Conservation (phyloP, 2,113 vertebrate genomes). For the Hyla sarda region DNA sequence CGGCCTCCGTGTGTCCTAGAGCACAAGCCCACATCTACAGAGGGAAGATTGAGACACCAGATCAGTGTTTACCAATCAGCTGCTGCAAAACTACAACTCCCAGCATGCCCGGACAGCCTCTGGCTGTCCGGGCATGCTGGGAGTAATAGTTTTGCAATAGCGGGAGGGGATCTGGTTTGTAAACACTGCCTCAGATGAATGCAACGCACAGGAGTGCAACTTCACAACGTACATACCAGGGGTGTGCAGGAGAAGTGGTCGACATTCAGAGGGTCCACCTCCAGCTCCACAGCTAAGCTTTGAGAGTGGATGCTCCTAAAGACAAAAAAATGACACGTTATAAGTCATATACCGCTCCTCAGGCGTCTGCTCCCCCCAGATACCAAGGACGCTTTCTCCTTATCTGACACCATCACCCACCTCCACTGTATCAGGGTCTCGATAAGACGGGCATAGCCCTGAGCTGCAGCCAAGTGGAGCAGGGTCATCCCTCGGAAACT, state of each 20-base stretch:
- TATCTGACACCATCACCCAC: neutral
- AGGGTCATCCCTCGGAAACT: conserved; percentile 90
- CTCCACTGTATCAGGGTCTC: conserved; percentile 82
- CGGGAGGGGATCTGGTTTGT: no score
- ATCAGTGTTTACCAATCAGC: no score
- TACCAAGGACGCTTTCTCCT: no score
- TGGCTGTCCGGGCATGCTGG: no score
- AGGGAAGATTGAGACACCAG: neutral
- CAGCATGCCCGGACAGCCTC: no score
- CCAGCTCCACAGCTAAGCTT: conserved; percentile 88
- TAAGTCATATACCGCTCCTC: no score
- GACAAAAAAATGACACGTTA: neutral
- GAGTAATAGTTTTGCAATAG: no score
- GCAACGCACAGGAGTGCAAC: no score
- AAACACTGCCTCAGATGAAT: no score
- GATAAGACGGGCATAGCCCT: conserved; percentile 87
- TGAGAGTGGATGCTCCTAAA: conserved; percentile 76
- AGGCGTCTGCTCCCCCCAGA: no score
- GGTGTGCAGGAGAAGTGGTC: conserved; percentile 96
- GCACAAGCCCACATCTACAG: conserved; percentile 90
- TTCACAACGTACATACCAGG: conserved; percentile 22
- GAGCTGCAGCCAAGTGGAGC: conserved; percentile 87
- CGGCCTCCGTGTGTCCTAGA: conserved; percentile 83
- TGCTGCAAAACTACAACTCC: no score
- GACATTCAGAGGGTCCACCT: conserved; percentile 91